Evolutionary conservation across 2,113 vertebrate genomes (phyloP), one percentile per base, ranked within the genome.

Genomic region (Thryonomys swinderianus): DNA sequence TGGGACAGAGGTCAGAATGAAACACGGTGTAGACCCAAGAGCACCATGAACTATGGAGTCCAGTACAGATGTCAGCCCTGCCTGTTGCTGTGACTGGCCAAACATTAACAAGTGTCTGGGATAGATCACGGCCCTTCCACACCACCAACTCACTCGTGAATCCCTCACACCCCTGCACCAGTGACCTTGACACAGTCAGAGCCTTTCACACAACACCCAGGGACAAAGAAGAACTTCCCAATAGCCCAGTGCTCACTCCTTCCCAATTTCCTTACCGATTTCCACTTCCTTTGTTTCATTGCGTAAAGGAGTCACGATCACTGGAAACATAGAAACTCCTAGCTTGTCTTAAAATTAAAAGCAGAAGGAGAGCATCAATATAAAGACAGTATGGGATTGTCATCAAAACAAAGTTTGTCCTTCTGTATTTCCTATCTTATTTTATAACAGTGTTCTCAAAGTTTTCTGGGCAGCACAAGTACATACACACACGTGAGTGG

Each of bases 231-330:
- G 62, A 42, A 32, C 27, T 73, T 87, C 81, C 27, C 37, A 37
- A 20, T 4, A 34, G 76, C 27, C 88, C 6, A 78, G 48, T n/a
- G n/a, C n/a, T n/a, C 5, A 59, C 0, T 85, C 42, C 30, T 17
- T 85, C 85, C 55, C 23, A 37, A 57, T 21, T 79, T 59, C 62
- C 98, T 98, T 98, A 98, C 98, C 98, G 3, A 98, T 96, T 48
- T 98, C 97, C 21, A 97, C 97, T 92, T 98, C 93, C 86, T 88
- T 51, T 83, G 95, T 92, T 16, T 62, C 89, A n/a, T 98, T 95
- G 40, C 96, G 7, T 45, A 57, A 79, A 90, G 98, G 98, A 30
- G 90, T 94, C 85, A 37, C 81, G 96, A 98, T 98, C 48, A 90
- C 62, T 93, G 98, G 97, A 83, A 80, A n/a, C 25, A 88, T 34